These are phyloP conservation scores for Trogon surrucura DNA, from an alignment of 2,113 vertebrate species.

Conservation along the genomic window DNA sequence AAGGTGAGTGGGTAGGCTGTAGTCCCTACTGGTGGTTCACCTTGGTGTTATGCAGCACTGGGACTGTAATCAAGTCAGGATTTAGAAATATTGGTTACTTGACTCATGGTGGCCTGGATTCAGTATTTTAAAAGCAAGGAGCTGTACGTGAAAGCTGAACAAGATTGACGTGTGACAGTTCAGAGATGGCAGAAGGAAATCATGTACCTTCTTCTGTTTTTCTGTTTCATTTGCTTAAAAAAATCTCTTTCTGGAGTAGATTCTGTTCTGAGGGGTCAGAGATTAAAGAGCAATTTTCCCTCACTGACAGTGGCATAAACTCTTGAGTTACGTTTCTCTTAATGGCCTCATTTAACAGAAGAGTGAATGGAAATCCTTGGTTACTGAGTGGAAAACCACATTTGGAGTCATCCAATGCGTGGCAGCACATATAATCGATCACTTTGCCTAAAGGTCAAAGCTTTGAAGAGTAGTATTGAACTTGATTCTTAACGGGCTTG, in stretches of 20 bases:
- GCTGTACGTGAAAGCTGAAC: neutral
- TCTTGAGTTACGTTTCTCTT: slow-evolving; percentile 28
- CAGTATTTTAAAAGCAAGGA: neutral
- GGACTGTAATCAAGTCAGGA: neutral
- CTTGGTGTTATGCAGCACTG: neutral
- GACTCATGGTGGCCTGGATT: neutral
- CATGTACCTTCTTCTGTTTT: neutral
- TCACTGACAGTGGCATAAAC: neutral
- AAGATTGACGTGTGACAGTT: neutral
- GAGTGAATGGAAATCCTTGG: slow-evolving; percentile 38
- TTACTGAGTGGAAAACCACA: slow-evolving; percentile 30
- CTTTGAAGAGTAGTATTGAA: neutral
- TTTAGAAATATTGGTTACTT: neutral
- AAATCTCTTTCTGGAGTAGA: slow-evolving; percentile 29
- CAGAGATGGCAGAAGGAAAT: neutral
- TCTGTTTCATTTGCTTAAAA: slow-evolving; percentile 34
- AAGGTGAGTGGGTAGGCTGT: neutral
- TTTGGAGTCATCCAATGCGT: neutral
- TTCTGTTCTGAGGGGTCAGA: slow-evolving; percentile 38
- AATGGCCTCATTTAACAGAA: slow-evolving; percentile 39
- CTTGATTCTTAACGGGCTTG: neutral
- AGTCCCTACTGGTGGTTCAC: neutral
- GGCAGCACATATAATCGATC: neutral
- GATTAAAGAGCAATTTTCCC: slow-evolving; percentile 60
- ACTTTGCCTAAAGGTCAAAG: neutral